Conservation (phyloP, 1,140 invertebrate species). For the Drosophila paulistorum region DNA sequence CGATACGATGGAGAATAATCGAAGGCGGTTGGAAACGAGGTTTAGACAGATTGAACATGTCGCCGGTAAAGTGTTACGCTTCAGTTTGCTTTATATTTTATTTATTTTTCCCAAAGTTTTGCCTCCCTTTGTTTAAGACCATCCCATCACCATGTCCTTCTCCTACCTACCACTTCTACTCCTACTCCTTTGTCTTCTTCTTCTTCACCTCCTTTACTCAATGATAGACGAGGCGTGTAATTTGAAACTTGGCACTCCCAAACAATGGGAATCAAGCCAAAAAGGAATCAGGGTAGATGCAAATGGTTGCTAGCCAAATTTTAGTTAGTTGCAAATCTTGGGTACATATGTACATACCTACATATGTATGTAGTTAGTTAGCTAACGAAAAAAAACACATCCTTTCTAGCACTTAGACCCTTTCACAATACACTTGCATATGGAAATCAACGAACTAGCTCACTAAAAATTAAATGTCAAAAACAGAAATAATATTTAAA, state of each 20-base stretch:
- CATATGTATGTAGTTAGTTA: neutral
- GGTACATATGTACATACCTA: neutral
- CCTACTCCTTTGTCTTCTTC: neutral
- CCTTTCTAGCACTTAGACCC: too few species aligned
- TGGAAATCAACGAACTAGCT: too few species aligned
- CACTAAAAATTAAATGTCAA: too few species aligned
- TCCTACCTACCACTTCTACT: neutral
- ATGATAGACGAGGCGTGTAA: constrained; percentile 68
- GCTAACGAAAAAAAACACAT: neutral
- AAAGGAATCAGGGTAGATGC: constrained; percentile 2
- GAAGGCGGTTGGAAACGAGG: constrained; percentile 51
- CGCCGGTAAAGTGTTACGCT: constrained; percentile 62
- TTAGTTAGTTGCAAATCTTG: constrained; percentile 2
- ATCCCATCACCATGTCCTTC: neutral
- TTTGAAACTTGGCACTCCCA: constrained; percentile 69
- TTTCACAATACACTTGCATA: too few species aligned
- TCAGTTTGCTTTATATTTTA: constrained; percentile 62
- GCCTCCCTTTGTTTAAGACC: neutral
- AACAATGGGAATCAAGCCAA: constrained; percentile 30
- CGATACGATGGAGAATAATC: constrained; percentile 12
- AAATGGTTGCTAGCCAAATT: constrained; percentile 3
- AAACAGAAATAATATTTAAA: too few species aligned
- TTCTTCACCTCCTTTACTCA: neutral
- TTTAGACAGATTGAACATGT: constrained; percentile 72
- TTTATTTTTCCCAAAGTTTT: constrained; percentile 57